Base-by-base conservation (phyloP, 1,140 invertebrate genomes). In the Mamestra configurata region DNA sequence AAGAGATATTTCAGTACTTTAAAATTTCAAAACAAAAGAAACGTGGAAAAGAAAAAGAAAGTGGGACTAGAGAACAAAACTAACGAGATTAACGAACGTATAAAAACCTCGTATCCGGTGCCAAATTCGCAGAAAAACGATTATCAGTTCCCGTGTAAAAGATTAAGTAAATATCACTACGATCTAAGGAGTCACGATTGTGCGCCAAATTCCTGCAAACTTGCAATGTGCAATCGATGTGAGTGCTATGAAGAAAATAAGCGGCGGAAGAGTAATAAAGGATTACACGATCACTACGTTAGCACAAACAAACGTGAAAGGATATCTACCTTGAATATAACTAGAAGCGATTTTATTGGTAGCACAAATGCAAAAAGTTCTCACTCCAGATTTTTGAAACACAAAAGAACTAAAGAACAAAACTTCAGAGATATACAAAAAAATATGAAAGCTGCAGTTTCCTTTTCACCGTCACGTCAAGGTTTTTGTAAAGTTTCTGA, bases 1-100 rank as follows among this genome's bases (percentile, higher is more conserved):
- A 27, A 79, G 13, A 79, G 46, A 37, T 79, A 31, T 46, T 59
- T 71, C 8, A 71, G 66, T 79, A 59, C 51, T 31, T 49, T 79
- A 4, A 79, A 79, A 49, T 53, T 71, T 59, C 35, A 31, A 11
- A 49, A 46, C 22, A 24, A n/a, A 18, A 49, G 15, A 31, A 55
- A 35, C 46, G n/a, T n/a, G n/a, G n/a, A n/a, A n/a, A n/a, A n/a
- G n/a, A n/a, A n/a, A n/a, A n/a, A n/a, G n/a, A 53, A 18, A 35
- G 15, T 7, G 10, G 27, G n/a, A 35, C 46, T 15, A 10, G 15
- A 35, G n/a, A 68, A 71, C n/a, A 59, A 40, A 57, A 66, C 49
- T 18, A 24, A 22, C 15, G 18, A 40, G 55, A 40, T 11, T 4
- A 49, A 11, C 15, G 40, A 24, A 15, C 7, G 6, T 7, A 70